Percentiles rank a stretch among this genome's conserved stretches.
Conservation (phyloP, 2,888 invertebrate genomes). For the Piscicola geometra region DNA sequence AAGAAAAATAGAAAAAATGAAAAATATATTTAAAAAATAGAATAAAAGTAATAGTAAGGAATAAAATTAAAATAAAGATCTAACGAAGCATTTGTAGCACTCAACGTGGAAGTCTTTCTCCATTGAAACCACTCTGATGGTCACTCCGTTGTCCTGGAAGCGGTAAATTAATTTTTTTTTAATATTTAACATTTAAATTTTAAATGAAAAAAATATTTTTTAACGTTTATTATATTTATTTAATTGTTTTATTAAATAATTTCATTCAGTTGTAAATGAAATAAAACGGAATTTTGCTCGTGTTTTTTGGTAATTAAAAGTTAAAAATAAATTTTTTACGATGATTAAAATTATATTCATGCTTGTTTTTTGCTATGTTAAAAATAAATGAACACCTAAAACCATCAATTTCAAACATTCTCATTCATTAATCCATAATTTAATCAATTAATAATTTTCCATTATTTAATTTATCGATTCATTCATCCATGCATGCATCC, state of each 20-base stretch:
- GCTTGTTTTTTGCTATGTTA: too few species aligned
- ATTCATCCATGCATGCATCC: neutral
- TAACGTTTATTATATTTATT: too few species aligned
- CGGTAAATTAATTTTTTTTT: neutral
- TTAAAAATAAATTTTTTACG: too few species aligned
- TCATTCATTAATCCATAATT: neutral
- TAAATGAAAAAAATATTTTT: neutral
- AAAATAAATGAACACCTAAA: too few species aligned
- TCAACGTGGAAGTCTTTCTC: slow-evolving; percentile 98
- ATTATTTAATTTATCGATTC: too few species aligned
- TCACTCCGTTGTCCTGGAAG: slow-evolving; percentile 87
- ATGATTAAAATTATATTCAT: too few species aligned
- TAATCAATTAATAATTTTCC: too few species aligned
- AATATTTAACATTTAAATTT: neutral
- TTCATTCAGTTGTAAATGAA: too few species aligned
- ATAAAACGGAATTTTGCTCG: too few species aligned
- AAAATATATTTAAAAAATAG: neutral
- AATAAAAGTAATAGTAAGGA: neutral
- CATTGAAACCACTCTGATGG: slow-evolving; percentile 96
- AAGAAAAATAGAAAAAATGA: neutral
- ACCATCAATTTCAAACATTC: too few species aligned
- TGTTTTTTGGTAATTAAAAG: too few species aligned
- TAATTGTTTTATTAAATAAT: too few species aligned
- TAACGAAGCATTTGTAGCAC: slow-evolving; percentile 89
- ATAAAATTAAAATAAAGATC: slow-evolving; percentile 42